Base-by-base conservation (phyloP, 2,888 invertebrate species). In the Drosophila anomalata region DNA sequence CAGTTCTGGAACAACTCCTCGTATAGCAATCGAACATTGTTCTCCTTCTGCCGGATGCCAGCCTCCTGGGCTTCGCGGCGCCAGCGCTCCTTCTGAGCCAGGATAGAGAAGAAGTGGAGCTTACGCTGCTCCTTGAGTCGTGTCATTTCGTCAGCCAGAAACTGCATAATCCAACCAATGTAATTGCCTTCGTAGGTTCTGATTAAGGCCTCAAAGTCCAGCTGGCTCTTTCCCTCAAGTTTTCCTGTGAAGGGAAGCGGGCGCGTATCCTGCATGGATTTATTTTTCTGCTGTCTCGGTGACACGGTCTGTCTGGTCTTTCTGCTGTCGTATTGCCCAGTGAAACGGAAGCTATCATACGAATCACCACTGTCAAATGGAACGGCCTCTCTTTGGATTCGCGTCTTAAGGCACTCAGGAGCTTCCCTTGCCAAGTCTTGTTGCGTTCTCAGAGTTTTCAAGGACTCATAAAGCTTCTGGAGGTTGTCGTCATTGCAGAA, bases 31-130 rank as follows among this genome's bases (percentile, higher is more conserved):
- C 96, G 92, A 42, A 95, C 92, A 62, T 94, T 93, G 73, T 95
- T 94, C 89, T 97, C 97, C 51, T 94, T 93, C 90, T 97, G 96
- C 22, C 96, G 92, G 50, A 95, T 92, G 0, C 97, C 96, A 3
- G 96, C 95, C 90, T 97, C 97, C 6, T 94, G 94, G 0, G 97
- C 96, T 90, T 97, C 97, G 0, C 96, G 93, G 87, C 94, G 94
- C 74, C 94, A 92, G 72, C 96, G 93, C 81, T 96, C 95, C 31
- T 96, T 93, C 84, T 97, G 96, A 0, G 96, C 96, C 41, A 97
- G 91, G 77, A 97, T 93, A 22, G 95, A 94, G 88, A 95, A 94
- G 0, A 96, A 96, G 81, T 97, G 97, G 14, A 96, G 94, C 65
- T 94, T 93, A 7, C 96, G 93, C 89, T 97, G 97, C 79, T 96